These are phyloP conservation scores for Acrossocheilus fasciatus DNA, from an alignment of 2,797 vertebrate genomes.

Conservation along the genomic window DNA sequence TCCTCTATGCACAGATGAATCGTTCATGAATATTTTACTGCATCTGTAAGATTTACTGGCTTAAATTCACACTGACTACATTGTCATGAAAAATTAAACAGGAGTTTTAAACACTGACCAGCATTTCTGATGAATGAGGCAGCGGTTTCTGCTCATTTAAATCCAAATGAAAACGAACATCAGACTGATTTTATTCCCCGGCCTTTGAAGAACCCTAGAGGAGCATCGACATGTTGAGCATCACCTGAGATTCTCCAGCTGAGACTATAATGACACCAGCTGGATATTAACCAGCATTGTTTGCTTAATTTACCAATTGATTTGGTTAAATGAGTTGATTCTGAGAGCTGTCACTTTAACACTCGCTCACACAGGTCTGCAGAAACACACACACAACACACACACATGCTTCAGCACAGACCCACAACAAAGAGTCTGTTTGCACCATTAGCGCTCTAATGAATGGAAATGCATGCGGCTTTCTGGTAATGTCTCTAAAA, in stretches of 20 bases:
- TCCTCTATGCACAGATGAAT: background rate
- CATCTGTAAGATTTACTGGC: background rate
- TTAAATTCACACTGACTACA: constrained; percentile 11
- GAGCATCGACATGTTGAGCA: background rate
- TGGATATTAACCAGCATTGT: constrained; percentile 39
- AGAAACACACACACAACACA: background rate
- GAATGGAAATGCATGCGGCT: constrained; percentile 65
- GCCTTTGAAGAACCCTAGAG: constrained; percentile 2
- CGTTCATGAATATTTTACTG: background rate
- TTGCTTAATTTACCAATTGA: constrained; percentile 45
- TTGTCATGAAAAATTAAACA: background rate
- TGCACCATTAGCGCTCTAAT: constrained; percentile 33
- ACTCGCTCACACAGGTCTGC: background rate
- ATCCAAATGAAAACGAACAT: background rate
- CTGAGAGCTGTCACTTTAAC: background rate
- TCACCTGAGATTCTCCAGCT: constrained; percentile 21
- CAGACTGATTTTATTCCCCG: background rate
- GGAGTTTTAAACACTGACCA: background rate
- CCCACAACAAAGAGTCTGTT: background rate
- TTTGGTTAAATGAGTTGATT: constrained; percentile 29
- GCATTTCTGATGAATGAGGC: background rate
- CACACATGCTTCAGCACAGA: background rate
- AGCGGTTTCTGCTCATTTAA: background rate
- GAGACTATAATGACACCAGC: constrained; percentile 42
- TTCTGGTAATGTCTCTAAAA: constrained; percentile 71